Evolutionary conservation across 2,888 invertebrate genomes (phyloP), one percentile per base, ranked within the genome.

Genomic region (Eilema griseolum): DNA sequence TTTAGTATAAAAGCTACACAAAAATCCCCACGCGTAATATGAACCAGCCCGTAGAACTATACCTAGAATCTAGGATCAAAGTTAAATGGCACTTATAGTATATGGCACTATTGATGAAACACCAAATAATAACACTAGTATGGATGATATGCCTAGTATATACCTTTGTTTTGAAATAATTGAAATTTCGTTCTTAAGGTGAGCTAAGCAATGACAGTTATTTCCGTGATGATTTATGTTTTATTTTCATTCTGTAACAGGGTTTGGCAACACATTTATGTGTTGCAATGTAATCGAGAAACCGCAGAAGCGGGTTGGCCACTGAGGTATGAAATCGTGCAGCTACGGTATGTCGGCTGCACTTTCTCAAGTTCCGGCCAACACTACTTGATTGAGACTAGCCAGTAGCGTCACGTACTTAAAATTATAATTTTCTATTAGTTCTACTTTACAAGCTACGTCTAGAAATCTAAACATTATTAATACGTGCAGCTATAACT

Each of bases 241-340:
- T 67, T 72, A 56, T 73, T 71, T 75, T 71, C 62, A 68, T 59
- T 67, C n/a, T 52, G 10, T 52, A 52, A 52, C n/a, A 65, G 74
- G 68, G 70, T 77, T 75, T 67, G 67, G 72, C 73, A 76, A 69
- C 56, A 74, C 75, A 79, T 79, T 80, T 86, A 78, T 83, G 83
- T 88, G 82, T 84, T 88, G 88, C 87, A 89, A 88, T 85, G 83
- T 85, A 86, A 85, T 88, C 88, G 89, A 90, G 92, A 94, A 93
- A 93, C 90, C 89, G 83, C 88, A 88, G 85, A 84, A 81, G 87
- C 86, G 86, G 88, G 86, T 89, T 87, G 87, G 86, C 88, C 90
- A 93, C 88, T 93, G 92, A 92, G 92, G 89, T 93, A 93, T 93
- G 92, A 93, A 94, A 92, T 92, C 91, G 92, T 92, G 93, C 92